phyloP scores from a whole-genome alignment of 2,888 invertebrate species.

The Mimumesa dahlbomi region DNA sequence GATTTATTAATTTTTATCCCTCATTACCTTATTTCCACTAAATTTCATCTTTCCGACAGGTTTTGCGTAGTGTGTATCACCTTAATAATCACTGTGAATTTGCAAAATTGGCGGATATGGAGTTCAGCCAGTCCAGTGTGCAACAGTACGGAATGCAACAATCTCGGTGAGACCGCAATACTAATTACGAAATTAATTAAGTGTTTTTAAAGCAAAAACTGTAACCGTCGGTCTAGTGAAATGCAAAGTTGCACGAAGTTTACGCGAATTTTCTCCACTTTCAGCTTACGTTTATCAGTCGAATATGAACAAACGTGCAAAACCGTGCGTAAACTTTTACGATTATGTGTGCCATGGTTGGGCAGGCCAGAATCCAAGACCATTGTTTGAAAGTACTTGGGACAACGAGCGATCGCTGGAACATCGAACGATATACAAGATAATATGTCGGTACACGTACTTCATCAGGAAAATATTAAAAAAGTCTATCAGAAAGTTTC shows the following conservation, averaged over 20 bases:
- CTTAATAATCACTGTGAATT: background rate
- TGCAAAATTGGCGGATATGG: background rate
- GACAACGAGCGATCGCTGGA: background rate
- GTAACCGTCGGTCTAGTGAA: no score
- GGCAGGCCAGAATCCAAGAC: background rate
- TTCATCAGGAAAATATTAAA: no score
- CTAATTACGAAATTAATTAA: background rate
- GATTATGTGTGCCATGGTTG: background rate
- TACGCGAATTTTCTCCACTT: background rate
- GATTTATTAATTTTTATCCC: no score
- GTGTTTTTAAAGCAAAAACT: no score
- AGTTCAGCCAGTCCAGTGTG: background rate
- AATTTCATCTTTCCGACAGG: no score
- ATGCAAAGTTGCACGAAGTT: no score
- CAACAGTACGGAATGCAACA: background rate
- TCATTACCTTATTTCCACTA: no score
- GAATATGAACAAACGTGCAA: background rate
- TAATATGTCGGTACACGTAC: no score
- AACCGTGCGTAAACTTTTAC: background rate
- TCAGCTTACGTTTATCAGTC: background rate
- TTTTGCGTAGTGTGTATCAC: background rate
- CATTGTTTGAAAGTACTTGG: background rate
- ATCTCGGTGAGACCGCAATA: background rate
- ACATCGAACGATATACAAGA: background rate
- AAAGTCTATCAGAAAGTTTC: no score